Percentiles rank a stretch among this genome's conserved stretches.
These are phyloP conservation scores for Carcina quercana DNA, from an alignment of 2,888 invertebrate genomes.

Conservation along the genomic window DNA sequence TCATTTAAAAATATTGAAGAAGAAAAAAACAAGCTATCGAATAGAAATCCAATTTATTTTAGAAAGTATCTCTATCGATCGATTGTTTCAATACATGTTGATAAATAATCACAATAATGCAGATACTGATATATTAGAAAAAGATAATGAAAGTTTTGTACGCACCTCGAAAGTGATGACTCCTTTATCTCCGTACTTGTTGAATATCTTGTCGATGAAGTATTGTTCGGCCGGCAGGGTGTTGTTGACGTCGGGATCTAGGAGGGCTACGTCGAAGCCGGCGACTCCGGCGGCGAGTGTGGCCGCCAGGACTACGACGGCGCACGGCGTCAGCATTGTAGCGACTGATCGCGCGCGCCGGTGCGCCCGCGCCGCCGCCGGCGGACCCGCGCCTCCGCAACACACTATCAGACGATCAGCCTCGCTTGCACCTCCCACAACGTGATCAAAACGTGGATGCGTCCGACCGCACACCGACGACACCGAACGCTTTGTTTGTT, in stretches of 20 bases:
- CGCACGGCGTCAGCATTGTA: constrained; percentile 49
- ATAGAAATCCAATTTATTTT: no score
- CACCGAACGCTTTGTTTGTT: constrained; percentile 46
- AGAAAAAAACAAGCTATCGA: no score
- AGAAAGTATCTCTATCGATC: no score
- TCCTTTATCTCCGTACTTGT: constrained; percentile 73
- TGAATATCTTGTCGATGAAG: constrained; percentile 70
- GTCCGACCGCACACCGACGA: constrained; percentile 26
- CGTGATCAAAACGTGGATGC: constrained; percentile 40
- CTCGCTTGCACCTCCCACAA: constrained; percentile 32
- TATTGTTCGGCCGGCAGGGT: constrained; percentile 55
- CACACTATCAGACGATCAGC: constrained; percentile 51
- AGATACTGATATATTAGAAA: no score
- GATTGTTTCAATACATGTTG: no score
- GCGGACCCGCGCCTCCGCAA: constrained; percentile 37
- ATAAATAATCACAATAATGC: no score
- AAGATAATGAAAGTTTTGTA: constrained; percentile 10
- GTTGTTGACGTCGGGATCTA: constrained; percentile 30
- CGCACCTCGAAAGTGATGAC: constrained; percentile 73
- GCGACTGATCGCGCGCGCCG: constrained; percentile 39
- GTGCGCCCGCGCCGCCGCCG: constrained; percentile 31
- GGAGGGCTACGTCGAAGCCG: constrained; percentile 15
- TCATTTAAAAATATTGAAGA: no score
- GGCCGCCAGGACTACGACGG: constrained; percentile 45
- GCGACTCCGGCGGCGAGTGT: constrained; percentile 27